phyloP scores from a whole-genome alignment of 2,888 invertebrate genomes.

The Mellilla xanthometata region DNA sequence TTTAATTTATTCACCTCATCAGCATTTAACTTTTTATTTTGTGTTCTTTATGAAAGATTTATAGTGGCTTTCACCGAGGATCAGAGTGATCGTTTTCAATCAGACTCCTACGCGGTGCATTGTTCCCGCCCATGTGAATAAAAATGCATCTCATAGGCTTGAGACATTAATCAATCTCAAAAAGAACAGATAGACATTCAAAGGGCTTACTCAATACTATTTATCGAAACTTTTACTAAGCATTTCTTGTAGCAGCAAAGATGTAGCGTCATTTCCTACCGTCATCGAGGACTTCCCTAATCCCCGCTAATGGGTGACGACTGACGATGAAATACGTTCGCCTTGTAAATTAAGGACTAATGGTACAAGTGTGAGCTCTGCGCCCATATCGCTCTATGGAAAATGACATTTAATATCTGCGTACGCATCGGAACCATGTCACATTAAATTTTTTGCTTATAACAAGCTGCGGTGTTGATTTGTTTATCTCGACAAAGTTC shows the following conservation, averaged over 20 bases:
- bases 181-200: slow-evolving; percentile 2
- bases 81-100: slow-evolving; percentile 13
- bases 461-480: not conserved
- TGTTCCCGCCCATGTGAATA: slow-evolving; percentile 13
- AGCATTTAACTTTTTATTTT: not conserved
- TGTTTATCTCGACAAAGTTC: slow-evolving; percentile 6
- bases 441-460: not conserved
- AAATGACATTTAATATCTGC: slow-evolving; percentile 2
- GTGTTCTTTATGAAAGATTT: no score
- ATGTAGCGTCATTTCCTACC: slow-evolving; percentile 63
- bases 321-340: slow-evolving; percentile 62
- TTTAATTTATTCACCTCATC: not conserved
- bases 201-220: slow-evolving; percentile 11
- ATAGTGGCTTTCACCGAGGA: slow-evolving; percentile 13
- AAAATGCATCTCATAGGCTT: slow-evolving; percentile 13
- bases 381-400: slow-evolving; percentile 36
- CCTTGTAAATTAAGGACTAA: slow-evolving; percentile 60
- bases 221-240: not conserved
- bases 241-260: not conserved
- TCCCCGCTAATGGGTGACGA: slow-evolving; percentile 68
- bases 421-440: slow-evolving; percentile 6
- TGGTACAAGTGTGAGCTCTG: slow-evolving; percentile 57
- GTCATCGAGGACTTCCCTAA: slow-evolving; percentile 67
- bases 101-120: slow-evolving; percentile 17
- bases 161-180: slow-evolving; percentile 10